Percentiles rank a stretch among this genome's conserved stretches.
phyloP scores from a whole-genome alignment of 2,888 invertebrate genomes.

The Polydesmus complanatus region DNA sequence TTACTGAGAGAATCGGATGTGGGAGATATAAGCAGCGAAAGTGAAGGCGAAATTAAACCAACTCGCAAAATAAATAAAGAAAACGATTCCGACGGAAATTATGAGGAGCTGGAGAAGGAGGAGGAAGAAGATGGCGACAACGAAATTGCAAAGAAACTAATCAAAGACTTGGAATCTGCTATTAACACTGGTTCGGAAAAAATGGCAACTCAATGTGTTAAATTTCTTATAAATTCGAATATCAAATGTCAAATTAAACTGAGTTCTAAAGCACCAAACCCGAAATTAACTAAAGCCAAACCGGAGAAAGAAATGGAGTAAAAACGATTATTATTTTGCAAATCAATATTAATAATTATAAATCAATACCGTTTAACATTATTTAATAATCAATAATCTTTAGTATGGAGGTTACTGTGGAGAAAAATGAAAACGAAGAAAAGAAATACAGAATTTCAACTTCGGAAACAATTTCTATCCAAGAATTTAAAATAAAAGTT shows the following conservation, averaged over 20 bases:
- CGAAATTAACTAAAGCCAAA: neutral
- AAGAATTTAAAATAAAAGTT: neutral
- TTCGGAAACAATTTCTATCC: neutral
- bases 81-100: neutral
- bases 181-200: neutral
- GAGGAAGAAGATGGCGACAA: neutral
- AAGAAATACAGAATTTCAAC: neutral
- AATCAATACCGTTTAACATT: neutral
- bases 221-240: neutral
- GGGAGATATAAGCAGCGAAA: neutral
- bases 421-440: neutral
- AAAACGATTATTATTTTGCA: no score
- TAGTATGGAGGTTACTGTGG: neutral
- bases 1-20: neutral
- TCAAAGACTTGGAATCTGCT: neutral
- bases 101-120: no score
- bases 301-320: neutral
- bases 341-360: no score
- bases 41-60: neutral
- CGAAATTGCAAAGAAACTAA: neutral
- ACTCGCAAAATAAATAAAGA: neutral
- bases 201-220: neutral
- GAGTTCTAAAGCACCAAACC: neutral
- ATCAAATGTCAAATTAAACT: neutral
- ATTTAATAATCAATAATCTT: neutral